Base-by-base conservation (phyloP, 2,113 vertebrate species). In the Neopipo cinnamomea region DNA sequence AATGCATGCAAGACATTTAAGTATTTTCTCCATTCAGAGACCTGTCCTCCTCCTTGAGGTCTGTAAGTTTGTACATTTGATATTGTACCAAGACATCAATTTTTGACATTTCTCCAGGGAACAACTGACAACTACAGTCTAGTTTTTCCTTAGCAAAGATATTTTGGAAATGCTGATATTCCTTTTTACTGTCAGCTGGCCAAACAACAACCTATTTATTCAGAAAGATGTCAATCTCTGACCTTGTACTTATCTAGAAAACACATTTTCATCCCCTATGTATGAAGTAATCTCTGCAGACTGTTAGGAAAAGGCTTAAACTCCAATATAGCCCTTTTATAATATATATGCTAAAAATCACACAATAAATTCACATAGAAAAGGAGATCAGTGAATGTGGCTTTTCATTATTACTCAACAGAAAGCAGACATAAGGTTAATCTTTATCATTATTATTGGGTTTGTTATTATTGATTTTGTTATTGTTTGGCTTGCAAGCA, bases 71-170 rank as follows among this genome's bases (percentile, higher is more conserved):
- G 1, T 41, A 66, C 22, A 44, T 47, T 25, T 52, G 28, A 14
- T 85, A 76, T 49, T 25, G 25, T 27, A 93, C 12, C 44, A 52
- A 76, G 30, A 53, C 23, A 85, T 21, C 20, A 61, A 39, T 66
- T 92, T 90, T 27, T 85, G 4, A 93, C 25, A 27, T 44, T 90
- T 76, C 66, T 73, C 58, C 70, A 91, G 41, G 77, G 58, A 79
- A 75, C 16, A 44, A n/a, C 0, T 68, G 58, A 88, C 67, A 85
- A 31, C 14, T 52, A 77, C 20, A 70, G 17, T 50, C n/a, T 61
- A 67, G 28, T 5, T 86, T 71, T 62, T 67, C 61, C 31, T 78
- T n/a, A 46, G 33, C 15, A 90, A 72, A 59, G n/a, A 8, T 37
- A 21, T 83, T 94, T 77, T 81, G 46, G n/a, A 81, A 88, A 79